phyloP scores from a whole-genome alignment of 2,888 invertebrate species.

The Lamellibrachia satsuma region DNA sequence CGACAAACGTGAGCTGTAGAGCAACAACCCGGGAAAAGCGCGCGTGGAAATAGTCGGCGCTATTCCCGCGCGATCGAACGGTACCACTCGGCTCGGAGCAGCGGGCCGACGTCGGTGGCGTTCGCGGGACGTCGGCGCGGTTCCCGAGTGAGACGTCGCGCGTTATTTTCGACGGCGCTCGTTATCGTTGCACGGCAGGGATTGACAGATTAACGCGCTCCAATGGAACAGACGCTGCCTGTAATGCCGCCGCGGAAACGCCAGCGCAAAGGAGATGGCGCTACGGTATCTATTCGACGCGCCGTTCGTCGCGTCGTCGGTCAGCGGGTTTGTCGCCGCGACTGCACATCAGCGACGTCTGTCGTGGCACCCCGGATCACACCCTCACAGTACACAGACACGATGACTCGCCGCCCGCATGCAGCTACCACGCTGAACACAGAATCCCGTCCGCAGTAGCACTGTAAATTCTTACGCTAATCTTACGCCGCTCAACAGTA shows the following conservation, averaged over 20 bases:
- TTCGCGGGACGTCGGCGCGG: background rate
- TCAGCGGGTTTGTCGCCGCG: background rate
- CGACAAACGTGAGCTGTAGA: background rate
- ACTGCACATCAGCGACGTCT: background rate
- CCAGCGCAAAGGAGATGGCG: background rate
- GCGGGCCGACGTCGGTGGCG: background rate
- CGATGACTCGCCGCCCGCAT: background rate
- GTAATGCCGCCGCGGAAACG: background rate
- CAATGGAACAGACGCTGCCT: background rate
- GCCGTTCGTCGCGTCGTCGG: background rate
- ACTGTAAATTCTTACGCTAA: background rate
- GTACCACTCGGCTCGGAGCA: background rate
- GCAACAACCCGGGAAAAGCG: background rate
- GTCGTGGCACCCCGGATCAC: background rate
- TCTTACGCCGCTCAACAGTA: background rate
- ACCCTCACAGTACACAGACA: background rate
- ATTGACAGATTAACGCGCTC: constrained; percentile 5
- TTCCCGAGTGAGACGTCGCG: constrained; percentile 7
- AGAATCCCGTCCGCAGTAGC: background rate
- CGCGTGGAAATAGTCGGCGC: background rate
- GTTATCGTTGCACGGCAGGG: background rate
- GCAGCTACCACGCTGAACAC: background rate
- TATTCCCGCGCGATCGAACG: background rate
- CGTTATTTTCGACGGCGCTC: constrained; percentile 11
- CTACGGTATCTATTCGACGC: background rate